Conservation (phyloP, 2,888 invertebrate species). For the Tetranychus piercei region DNA sequence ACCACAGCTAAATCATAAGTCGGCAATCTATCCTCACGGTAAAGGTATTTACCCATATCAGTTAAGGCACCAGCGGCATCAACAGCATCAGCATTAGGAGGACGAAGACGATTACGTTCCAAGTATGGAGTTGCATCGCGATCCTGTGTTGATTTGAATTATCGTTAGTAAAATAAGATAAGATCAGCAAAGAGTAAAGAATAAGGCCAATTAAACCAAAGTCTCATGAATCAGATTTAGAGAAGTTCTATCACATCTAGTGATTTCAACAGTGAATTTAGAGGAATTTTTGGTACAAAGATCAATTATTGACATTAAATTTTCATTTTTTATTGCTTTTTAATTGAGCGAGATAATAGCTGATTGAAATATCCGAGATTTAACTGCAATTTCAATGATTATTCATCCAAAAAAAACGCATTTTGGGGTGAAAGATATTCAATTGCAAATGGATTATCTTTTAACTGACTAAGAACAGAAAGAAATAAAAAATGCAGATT, state of each 20-base stretch:
- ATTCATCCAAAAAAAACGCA: no score
- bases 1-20: conserved; percentile 90
- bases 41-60: conserved; percentile 91
- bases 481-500: not conserved
- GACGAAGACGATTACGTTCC: conserved; percentile 62
- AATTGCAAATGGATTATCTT: not conserved
- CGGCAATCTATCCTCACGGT: conserved; percentile 75
- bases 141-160: conserved; percentile 42
- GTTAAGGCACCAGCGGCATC: conserved; percentile 84
- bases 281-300: not conserved
- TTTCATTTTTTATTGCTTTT: not conserved
- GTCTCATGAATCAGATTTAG: no score
- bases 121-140: conserved; percentile 84
- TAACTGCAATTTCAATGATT: no score
- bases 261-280: not conserved
- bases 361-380: not conserved
- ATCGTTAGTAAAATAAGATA: not conserved
- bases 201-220: not conserved
- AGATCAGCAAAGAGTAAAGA: not conserved
- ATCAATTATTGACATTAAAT: not conserved
- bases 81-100: conserved; percentile 62
- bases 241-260: no score
- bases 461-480: not conserved
- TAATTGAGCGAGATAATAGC: not conserved
- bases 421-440: not conserved